These are phyloP conservation scores for Platycheirus albimanus DNA, from an alignment of 2,888 invertebrate species.

Conservation along the genomic window DNA sequence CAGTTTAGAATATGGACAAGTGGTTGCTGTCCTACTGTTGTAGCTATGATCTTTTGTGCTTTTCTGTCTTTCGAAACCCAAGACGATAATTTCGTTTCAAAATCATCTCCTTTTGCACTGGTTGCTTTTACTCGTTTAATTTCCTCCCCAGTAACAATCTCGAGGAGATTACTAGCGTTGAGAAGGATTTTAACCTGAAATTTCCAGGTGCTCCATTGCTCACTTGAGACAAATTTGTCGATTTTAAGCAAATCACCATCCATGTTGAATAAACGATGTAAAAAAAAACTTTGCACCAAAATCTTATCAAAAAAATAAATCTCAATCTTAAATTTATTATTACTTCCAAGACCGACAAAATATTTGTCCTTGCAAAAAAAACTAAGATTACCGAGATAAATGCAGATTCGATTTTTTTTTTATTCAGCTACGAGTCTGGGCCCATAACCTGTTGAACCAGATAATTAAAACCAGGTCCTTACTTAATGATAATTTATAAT, in stretches of 20 bases:
- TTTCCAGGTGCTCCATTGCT: slow-evolving; percentile 36
- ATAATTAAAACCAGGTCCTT: neutral
- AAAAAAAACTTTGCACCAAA: neutral
- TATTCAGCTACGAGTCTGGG: neutral
- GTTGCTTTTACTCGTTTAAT: neutral
- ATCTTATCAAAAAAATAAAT: neutral
- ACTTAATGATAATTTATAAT: no score
- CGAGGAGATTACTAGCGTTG: slow-evolving; percentile 33
- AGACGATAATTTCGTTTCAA: no score
- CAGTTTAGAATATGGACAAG: slow-evolving; percentile 45
- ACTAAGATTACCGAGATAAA: neutral
- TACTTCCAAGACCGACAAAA: neutral
- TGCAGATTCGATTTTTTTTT: neutral
- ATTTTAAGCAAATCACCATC: slow-evolving; percentile 15
- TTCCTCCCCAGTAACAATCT: slow-evolving; percentile 18
- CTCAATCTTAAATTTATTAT: neutral
- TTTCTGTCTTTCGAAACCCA: slow-evolving; percentile 10
- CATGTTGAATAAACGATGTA: neutral
- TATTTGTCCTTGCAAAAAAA: neutral
- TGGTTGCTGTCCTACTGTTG: slow-evolving; percentile 27
- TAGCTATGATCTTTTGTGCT: slow-evolving; percentile 38
- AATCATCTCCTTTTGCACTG: no score
- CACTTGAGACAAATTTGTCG: neutral
- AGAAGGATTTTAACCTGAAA: slow-evolving; percentile 37
- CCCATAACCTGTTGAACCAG: neutral